Evolutionary conservation across 2,113 vertebrate species (phyloP).

Genomic region (Corvus hawaiiensis): DNA sequence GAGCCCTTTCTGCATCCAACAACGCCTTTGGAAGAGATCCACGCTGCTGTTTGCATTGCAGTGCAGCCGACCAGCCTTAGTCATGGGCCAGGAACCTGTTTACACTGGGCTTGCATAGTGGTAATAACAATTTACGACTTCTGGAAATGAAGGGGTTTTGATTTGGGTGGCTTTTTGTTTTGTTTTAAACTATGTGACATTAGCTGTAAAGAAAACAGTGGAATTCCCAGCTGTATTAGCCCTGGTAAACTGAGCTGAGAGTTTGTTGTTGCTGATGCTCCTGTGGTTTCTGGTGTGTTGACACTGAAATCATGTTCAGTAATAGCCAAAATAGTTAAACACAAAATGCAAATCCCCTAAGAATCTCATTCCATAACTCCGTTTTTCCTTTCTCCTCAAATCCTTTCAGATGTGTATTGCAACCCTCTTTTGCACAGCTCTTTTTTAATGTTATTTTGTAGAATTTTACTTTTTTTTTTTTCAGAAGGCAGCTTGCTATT

Average conservation of each 20-base stretch:
- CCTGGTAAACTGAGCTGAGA: not conserved
- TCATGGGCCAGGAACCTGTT: constrained; percentile 26
- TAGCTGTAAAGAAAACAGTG: constrained; percentile 11
- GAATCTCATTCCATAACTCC: not conserved
- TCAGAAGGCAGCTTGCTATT: not conserved
- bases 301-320: not conserved
- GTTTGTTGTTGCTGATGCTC: not conserved
- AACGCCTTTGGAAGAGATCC: not conserved
- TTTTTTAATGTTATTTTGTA: not conserved
- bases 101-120: not conserved
- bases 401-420: not conserved
- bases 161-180: not conserved
- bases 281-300: not conserved
- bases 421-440: not conserved
- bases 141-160: constrained; percentile 30
- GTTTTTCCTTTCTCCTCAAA: not conserved
- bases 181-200: not conserved
- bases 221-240: not conserved
- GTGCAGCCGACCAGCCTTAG: not conserved
- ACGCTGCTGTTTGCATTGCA: not conserved
- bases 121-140: not conserved
- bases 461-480: not conserved
- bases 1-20: not conserved
- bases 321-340: not conserved
- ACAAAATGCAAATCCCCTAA: not conserved